Evolutionary conservation across 2,113 vertebrate species (phyloP).

Genomic region (Poecilia latipinna): DNA sequence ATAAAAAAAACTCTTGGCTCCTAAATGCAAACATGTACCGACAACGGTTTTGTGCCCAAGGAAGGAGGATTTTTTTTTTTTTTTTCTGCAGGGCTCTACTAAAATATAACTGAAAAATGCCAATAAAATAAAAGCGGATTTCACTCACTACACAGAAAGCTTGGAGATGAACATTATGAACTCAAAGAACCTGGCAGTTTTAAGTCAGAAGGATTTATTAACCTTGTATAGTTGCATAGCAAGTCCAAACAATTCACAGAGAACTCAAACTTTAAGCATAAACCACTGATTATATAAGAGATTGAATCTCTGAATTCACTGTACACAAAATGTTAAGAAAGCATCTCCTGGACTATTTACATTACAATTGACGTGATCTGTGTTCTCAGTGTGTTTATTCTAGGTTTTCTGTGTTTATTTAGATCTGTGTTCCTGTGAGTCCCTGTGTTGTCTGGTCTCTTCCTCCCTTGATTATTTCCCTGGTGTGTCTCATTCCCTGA

Average conservation of each 20-base stretch:
- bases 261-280: too few relatives aligned
- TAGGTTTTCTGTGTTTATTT: too few relatives aligned
- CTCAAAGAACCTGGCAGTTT: background rate
- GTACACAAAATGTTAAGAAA: background rate
- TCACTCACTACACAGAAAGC: background rate
- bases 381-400: too few relatives aligned
- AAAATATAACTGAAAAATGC: slow-evolving; percentile 1
- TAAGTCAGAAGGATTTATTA: background rate
- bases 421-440: too few relatives aligned
- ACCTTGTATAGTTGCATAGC: background rate
- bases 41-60: background rate
- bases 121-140: slow-evolving; percentile 6
- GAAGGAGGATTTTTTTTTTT: background rate
- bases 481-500: too few relatives aligned
- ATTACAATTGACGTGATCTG: too few relatives aligned
- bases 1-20: background rate
- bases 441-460: too few relatives aligned
- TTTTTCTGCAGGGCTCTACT: slow-evolving; percentile 1
- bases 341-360: background rate
- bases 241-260: too few relatives aligned
- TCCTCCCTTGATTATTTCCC: too few relatives aligned
- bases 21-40: slow-evolving; percentile 38
- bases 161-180: background rate
- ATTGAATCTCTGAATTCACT: too few relatives aligned
- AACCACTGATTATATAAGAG: too few relatives aligned